Conservation (phyloP, 2,797 vertebrate genomes). For the Pygocentrus nattereri region DNA sequence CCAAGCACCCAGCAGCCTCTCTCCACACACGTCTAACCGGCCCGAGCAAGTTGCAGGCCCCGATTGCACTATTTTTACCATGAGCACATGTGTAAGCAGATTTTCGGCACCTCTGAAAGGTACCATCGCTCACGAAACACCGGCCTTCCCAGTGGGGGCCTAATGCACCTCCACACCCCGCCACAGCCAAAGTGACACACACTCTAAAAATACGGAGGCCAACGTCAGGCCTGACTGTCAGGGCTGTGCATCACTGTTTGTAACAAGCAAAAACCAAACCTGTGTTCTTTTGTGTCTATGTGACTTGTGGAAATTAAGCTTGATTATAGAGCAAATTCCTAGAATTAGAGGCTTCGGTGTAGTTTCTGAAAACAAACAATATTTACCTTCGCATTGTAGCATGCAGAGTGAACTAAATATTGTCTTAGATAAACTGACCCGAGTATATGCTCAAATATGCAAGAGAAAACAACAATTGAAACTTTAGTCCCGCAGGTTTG, state of each 20-base stretch:
- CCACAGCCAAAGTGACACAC: constrained; percentile 58
- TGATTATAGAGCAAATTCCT: neutral
- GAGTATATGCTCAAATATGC: constrained; percentile 10
- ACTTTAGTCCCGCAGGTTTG: constrained; percentile 45
- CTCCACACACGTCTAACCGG: constrained; percentile 21
- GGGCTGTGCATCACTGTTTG: constrained; percentile 2
- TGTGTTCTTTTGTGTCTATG: neutral
- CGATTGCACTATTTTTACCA: constrained; percentile 60
- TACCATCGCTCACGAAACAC: constrained; percentile 67
- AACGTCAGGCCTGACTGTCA: constrained; percentile 20
- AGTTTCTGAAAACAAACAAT: neutral
- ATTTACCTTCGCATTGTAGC: neutral
- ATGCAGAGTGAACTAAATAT: constrained; percentile 12
- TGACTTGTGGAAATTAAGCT: neutral
- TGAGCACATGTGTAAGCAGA: constrained; percentile 62
- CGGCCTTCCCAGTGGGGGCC: constrained; percentile 65
- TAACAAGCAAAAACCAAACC: constrained; percentile 11
- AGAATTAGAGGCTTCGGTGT: neutral
- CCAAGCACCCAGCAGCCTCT: constrained; percentile 26
- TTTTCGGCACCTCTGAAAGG: constrained; percentile 68
- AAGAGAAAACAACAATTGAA: constrained; percentile 15
- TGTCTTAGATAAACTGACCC: constrained; percentile 6
- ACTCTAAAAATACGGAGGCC: constrained; percentile 76
- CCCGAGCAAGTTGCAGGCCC: constrained; percentile 25
- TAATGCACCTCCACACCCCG: constrained; percentile 60